Conservation (phyloP, 2,888 invertebrate species). For the Sminthurides aquaticus region DNA sequence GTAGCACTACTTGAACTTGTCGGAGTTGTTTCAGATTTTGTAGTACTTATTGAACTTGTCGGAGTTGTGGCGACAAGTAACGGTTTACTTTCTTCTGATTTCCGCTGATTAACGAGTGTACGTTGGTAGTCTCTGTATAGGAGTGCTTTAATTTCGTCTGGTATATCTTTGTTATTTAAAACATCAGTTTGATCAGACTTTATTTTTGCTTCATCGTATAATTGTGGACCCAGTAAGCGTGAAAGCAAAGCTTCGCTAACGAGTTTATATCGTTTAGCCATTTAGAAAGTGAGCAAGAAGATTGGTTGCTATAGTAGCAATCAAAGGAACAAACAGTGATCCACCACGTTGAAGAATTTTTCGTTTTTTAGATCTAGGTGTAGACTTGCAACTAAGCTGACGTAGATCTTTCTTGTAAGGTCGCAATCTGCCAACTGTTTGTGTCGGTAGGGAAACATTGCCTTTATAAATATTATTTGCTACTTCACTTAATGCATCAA, state of each 20-base stretch:
- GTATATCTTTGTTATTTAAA: not conserved
- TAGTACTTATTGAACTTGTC: too few relatives aligned
- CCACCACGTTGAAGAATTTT: not conserved
- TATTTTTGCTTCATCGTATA: not conserved
- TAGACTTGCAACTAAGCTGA: not conserved
- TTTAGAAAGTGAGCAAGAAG: not conserved
- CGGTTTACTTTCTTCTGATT: not conserved
- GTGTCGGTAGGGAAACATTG: not conserved
- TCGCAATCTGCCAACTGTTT: not conserved
- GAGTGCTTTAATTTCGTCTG: not conserved
- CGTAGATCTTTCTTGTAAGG: not conserved
- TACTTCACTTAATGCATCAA: not conserved
- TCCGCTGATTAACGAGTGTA: not conserved
- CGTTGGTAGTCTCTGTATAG: not conserved
- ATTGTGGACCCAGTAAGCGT: not conserved
- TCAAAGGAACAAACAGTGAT: not conserved
- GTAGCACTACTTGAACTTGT: too few relatives aligned
- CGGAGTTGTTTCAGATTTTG: too few relatives aligned
- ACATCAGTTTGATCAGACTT: not conserved
- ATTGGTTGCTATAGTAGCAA: not conserved
- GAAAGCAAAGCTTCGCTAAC: not conserved
- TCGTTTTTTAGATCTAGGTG: not conserved
- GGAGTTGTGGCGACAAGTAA: not conserved
- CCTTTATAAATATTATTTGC: too few relatives aligned
- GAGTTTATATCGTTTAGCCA: not conserved